Conservation (phyloP, 2,113 vertebrate genomes). For the Martes martes region DNA sequence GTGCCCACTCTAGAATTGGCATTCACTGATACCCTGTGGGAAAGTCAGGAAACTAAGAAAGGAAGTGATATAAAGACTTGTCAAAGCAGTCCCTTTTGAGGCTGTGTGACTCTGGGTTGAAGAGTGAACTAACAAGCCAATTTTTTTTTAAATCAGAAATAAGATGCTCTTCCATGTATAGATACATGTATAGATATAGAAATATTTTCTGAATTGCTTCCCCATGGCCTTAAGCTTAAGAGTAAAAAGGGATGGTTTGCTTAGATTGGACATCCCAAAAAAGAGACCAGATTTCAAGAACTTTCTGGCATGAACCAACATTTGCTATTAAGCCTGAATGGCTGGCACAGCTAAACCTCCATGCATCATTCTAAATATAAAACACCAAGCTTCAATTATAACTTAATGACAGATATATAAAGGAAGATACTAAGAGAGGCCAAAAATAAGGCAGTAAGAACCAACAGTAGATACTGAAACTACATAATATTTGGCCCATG, state of each 20-base stretch:
- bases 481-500: conserved; percentile 36
- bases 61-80: not conserved
- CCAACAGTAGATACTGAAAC: conserved; percentile 10
- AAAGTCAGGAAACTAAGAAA: conserved; percentile 23
- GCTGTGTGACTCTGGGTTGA: not conserved
- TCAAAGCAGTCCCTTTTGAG: not conserved
- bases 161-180: not conserved
- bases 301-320: conserved; percentile 15
- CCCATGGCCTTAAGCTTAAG: not conserved
- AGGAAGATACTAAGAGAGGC: conserved; percentile 48
- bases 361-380: conserved; percentile 66
- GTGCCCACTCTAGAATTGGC: conserved; percentile 28
- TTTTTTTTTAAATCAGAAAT: not conserved
- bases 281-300: conserved; percentile 28
- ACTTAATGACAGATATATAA: conserved; percentile 67
- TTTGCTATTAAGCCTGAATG: conserved; percentile 56
- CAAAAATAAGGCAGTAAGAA: conserved; percentile 51
- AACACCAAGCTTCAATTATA: conserved; percentile 63
- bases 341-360: conserved; percentile 43
- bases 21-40: not conserved
- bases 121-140: not conserved
- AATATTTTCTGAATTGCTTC: not conserved
- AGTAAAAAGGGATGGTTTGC: not conserved
- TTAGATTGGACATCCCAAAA: not conserved
- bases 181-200: not conserved